Percentiles rank a stretch among this genome's conserved stretches.
These are phyloP conservation scores for Crotalus helleri DNA, from an alignment of 2,113 vertebrate genomes.

Conservation along the genomic window DNA sequence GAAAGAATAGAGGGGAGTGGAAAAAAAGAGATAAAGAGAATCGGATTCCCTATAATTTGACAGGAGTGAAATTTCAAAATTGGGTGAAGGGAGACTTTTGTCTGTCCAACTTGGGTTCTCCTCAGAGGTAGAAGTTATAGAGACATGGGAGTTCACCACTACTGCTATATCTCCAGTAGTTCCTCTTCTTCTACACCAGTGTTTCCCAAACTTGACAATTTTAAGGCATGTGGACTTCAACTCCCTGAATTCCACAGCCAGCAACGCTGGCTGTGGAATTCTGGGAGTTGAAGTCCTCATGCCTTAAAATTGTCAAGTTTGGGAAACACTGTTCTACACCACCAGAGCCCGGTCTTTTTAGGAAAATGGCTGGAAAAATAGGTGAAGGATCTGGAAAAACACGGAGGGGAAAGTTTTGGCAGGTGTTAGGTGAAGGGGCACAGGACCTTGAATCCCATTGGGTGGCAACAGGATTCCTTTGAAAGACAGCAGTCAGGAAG, in stretches of 20 bases:
- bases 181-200: background rate
- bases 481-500: background rate
- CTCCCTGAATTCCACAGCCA: too few relatives aligned
- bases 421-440: background rate
- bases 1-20: background rate
- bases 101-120: background rate
- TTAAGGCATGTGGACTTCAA: too few relatives aligned
- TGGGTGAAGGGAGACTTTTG: background rate
- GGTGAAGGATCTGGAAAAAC: background rate
- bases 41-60: background rate
- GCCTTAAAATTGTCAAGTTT: too few relatives aligned
- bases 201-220: too few relatives aligned
- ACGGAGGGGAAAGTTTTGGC: too few relatives aligned
- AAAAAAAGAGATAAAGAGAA: background rate
- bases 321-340: background rate
- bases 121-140: background rate
- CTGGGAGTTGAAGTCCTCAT: too few relatives aligned
- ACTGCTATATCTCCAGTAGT: background rate
- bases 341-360: background rate
- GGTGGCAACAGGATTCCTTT: background rate
- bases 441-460: background rate
- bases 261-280: too few relatives aligned
- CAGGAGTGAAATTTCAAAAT: background rate
- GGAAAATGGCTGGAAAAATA: background rate
- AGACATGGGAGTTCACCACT: background rate